Conservation (phyloP, 1,140 invertebrate genomes). For the Apocrypta bakeri region DNA sequence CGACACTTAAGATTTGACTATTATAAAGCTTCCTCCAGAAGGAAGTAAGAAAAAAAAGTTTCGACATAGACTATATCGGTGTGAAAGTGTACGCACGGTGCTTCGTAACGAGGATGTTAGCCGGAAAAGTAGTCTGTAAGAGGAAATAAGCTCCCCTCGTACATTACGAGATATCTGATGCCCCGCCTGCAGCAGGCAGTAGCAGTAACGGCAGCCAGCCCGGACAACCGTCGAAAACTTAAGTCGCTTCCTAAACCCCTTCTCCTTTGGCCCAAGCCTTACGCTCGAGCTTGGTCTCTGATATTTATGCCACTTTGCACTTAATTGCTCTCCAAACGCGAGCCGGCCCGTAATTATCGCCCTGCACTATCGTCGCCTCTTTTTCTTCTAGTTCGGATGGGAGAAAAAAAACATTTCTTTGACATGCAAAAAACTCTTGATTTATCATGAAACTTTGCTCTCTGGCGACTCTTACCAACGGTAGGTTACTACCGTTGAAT, state of each 20-base stretch:
- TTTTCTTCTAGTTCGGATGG: conserved; percentile 43
- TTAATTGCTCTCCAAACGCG: conserved; percentile 63
- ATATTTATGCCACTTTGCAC: conserved; percentile 64
- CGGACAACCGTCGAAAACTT: conserved; percentile 61
- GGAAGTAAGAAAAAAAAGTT: neutral
- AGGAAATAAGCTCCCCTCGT: conserved; percentile 64
- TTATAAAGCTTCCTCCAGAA: no score
- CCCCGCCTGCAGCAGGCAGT: conserved; percentile 50
- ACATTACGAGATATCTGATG: conserved; percentile 65
- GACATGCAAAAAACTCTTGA: neutral
- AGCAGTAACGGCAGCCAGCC: neutral
- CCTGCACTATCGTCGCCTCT: conserved; percentile 21
- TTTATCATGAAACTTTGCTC: neutral
- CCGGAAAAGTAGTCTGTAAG: conserved; percentile 60
- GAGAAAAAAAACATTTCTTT: conserved; percentile 49
- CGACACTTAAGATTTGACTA: no score
- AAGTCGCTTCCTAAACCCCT: conserved; percentile 59
- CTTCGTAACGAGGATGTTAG: conserved; percentile 16
- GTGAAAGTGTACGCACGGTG: conserved; percentile 8
- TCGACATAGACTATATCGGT: conserved; percentile 2
- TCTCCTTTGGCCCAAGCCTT: conserved; percentile 21
- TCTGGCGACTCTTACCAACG: neutral
- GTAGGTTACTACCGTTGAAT: neutral
- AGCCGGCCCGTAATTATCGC: conserved; percentile 62
- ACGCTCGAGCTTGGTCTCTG: conserved; percentile 47